A percentile compares a stretch with the other conserved stretches of the same genome.
These are phyloP conservation scores for Drosophila serrata DNA, from an alignment of 1,140 invertebrate genomes.

Conservation along the genomic window DNA sequence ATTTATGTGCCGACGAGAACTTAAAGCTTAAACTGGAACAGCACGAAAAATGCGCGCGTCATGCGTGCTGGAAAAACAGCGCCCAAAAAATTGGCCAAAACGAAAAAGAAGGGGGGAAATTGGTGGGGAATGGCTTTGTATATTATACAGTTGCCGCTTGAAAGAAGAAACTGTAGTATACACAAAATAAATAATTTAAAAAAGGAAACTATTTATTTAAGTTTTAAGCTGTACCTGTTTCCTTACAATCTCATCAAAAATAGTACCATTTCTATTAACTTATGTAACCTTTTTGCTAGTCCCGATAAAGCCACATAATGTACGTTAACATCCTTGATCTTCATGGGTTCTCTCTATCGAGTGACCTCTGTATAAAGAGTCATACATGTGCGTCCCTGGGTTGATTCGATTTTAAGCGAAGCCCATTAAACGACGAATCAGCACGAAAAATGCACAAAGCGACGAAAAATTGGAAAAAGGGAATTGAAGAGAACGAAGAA, in stretches of 20 bases:
- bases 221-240: neutral
- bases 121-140: neutral
- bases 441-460: slow-evolving; percentile 45
- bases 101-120: neutral
- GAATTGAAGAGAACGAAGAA: neutral
- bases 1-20: slow-evolving; percentile 46
- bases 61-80: slow-evolving; percentile 40
- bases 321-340: too few relatives aligned
- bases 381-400: slow-evolving; percentile 22
- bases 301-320: neutral
- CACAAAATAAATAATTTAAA: neutral
- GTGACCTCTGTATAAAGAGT: neutral
- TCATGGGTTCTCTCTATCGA: neutral
- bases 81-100: slow-evolving; percentile 1
- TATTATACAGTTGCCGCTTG: neutral
- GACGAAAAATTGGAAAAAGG: slow-evolving; percentile 7
- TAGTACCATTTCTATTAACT: neutral
- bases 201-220: neutral
- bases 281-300: neutral
- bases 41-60: slow-evolving; percentile 38
- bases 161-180: neutral
- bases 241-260: neutral
- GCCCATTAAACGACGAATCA: slow-evolving; percentile 61
- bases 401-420: slow-evolving; percentile 51
- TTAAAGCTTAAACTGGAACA: slow-evolving; percentile 45